Evolutionary conservation across 2,888 invertebrate genomes (phyloP), one percentile per base, ranked within the genome.

Genomic region (Archips xylosteana): DNA sequence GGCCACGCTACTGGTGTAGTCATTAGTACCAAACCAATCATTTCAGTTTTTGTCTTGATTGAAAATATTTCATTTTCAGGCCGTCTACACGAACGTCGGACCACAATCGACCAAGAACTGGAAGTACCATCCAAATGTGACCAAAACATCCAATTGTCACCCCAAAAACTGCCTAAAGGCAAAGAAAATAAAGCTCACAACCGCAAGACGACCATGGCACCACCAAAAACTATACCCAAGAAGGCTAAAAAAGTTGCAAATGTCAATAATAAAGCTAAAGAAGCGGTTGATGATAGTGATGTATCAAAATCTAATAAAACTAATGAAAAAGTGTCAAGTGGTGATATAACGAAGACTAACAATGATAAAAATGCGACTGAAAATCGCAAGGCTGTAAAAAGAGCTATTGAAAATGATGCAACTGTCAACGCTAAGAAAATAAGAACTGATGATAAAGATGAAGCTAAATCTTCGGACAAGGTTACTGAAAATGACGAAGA

Each of bases 161-260:
- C 74, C 12, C 64, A 61, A 45, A 65, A 65, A 42, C 65, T n/a
- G 34, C 54, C 69, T 13, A 64, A 39, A 49, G 68, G 61, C 71
- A 82, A 62, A 71, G 79, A 70, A 74, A 81, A 78, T 69, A 82
- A 77, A 61, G 81, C 83, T 36, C 79, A 77, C 2, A 76, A 78
- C 54, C 79, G 80, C 8, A 76, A 73, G 9, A 87, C 89, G 74
- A 82, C 89, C 0, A 92, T 92, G 92, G 92, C 91, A 0, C 92
- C 92, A 0, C 92, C 92, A 0, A 91, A 89, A 76, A 76, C 83
- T 3, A 59, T 90, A 2, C 92, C 92, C 0, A 92, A 89, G 77
- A 92, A 88, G 78, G 73, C 65, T 10, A 90, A 88, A 9, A 73
- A 64, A 39, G 47, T 36, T 77, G 76, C 79, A 54, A 87, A 85